phyloP scores from a whole-genome alignment of 2,113 vertebrate genomes.

The Pyrgilauda ruficollis region DNA sequence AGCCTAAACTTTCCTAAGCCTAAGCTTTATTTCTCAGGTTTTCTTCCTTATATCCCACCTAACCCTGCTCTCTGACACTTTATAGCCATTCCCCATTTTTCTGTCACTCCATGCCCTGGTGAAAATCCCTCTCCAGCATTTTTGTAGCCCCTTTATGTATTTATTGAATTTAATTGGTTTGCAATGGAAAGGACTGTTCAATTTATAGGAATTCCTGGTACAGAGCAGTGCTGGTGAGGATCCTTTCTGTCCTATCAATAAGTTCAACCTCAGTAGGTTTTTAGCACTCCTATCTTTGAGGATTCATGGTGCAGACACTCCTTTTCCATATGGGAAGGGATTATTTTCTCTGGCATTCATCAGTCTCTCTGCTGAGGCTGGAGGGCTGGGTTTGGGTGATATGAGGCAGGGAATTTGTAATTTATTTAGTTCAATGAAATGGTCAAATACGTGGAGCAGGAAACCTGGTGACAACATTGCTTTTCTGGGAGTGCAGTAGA shows the following conservation, averaged over 20 bases:
- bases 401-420: background rate
- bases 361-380: background rate
- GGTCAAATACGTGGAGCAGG: accelerated
- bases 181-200: background rate
- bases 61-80: background rate
- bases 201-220: background rate
- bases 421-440: background rate
- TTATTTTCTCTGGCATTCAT: background rate
- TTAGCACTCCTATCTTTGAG: background rate
- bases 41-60: background rate
- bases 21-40: background rate
- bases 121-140: background rate
- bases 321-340: background rate
- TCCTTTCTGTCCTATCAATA: background rate
- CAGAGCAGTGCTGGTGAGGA: background rate
- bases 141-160: background rate
- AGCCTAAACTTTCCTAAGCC: background rate
- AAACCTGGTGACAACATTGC: background rate
- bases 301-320: background rate
- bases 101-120: background rate
- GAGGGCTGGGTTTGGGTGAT: background rate
- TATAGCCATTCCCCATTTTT: background rate
- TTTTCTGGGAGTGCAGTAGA: background rate
- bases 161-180: background rate
- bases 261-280: background rate